Evolutionary conservation across 2,113 vertebrate species (phyloP).

Genomic region (Neopipo cinnamomea): DNA sequence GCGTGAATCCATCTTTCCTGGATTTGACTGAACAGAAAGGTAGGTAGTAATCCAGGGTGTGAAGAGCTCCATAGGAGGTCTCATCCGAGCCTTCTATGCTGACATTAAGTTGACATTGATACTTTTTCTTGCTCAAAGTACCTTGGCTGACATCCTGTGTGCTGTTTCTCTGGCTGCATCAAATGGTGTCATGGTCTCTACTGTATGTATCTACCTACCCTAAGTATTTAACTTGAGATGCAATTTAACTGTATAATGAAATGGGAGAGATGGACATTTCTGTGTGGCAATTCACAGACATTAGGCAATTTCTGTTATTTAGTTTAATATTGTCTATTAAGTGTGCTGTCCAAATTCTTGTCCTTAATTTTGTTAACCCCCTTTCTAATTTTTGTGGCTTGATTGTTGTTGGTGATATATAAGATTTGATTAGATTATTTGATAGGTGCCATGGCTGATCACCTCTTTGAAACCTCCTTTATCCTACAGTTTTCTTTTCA

Average conservation of each 20-base stretch:
- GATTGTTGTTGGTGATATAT: neutral
- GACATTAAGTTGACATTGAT: neutral
- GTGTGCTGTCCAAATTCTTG: neutral
- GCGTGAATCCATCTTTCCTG: neutral
- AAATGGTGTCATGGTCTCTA: accelerated
- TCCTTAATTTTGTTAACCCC: neutral
- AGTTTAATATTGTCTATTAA: neutral
- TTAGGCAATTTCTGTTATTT: neutral
- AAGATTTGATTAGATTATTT: neutral
- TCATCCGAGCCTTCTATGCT: neutral
- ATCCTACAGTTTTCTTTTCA: neutral
- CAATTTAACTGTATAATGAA: neutral
- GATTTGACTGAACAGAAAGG: neutral
- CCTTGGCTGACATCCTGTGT: neutral
- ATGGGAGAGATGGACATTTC: neutral
- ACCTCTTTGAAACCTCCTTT: neutral
- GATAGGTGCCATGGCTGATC: neutral
- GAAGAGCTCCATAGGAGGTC: neutral
- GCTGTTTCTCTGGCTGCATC: neutral
- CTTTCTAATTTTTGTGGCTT: neutral
- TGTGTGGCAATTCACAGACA: neutral
- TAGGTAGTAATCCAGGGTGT: neutral
- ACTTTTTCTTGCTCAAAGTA: neutral
- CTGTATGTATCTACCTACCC: neutral
- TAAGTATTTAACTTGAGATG: neutral